Percentiles rank a stretch among this genome's conserved stretches.
Evolutionary conservation across 2,888 invertebrate species (phyloP).

Genomic region (Nymphalis urticae): DNA sequence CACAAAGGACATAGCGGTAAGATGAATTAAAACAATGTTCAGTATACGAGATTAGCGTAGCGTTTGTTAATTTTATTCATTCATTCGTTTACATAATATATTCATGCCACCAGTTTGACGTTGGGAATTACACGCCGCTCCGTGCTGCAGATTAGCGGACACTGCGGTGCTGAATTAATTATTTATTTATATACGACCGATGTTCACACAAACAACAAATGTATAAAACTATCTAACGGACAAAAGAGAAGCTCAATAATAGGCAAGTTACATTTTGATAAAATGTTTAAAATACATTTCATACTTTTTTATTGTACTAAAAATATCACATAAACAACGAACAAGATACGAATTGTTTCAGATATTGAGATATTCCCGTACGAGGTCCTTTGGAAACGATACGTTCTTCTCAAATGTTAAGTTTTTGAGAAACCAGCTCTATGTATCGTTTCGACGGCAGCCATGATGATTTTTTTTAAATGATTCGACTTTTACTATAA

Average conservation of each 20-base stretch:
- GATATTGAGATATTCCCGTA: too few relatives aligned
- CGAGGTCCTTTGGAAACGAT: too few relatives aligned
- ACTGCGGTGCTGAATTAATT: conserved; percentile 4
- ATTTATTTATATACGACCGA: background rate
- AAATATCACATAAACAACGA: too few relatives aligned
- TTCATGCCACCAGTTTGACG: conserved; percentile 12
- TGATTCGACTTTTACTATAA: too few relatives aligned
- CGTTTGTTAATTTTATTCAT: conserved; percentile 19
- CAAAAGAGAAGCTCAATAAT: background rate
- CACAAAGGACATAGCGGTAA: conserved; percentile 2
- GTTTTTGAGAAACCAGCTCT: too few relatives aligned
- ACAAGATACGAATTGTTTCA: too few relatives aligned
- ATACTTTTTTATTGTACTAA: too few relatives aligned
- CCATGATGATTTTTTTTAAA: too few relatives aligned
- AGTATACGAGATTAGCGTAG: conserved; percentile 9
- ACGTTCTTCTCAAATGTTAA: too few relatives aligned
- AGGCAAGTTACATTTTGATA: background rate
- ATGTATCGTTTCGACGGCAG: too few relatives aligned
- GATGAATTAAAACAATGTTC: conserved; percentile 14
- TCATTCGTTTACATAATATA: conserved; percentile 16
- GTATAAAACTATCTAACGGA: background rate
- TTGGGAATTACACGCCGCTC: background rate
- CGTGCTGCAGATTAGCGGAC: background rate
- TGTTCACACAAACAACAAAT: conserved; percentile 5
- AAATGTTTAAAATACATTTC: background rate